These are phyloP conservation scores for Cheilinus undulatus DNA, from an alignment of 2,113 vertebrate genomes.

Conservation along the genomic window DNA sequence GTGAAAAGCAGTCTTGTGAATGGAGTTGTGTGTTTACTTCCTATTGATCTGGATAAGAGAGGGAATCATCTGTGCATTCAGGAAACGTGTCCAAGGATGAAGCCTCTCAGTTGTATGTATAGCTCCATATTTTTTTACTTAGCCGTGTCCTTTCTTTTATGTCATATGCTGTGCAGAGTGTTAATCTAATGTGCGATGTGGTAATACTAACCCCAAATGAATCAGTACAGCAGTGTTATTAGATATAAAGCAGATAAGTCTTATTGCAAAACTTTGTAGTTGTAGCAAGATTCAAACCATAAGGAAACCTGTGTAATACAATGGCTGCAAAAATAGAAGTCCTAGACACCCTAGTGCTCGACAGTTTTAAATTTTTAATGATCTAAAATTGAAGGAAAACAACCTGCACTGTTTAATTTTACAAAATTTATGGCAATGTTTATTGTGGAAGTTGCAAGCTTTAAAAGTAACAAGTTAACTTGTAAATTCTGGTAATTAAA, in stretches of 20 bases:
- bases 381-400: no score
- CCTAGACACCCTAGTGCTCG: no score
- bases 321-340: no score
- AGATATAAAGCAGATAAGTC: neutral
- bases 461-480: no score
- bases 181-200: neutral
- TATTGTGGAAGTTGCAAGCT: no score
- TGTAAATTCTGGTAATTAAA: no score
- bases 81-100: conserved; percentile 34
- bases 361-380: no score
- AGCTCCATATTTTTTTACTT: conserved; percentile 31
- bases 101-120: conserved; percentile 52
- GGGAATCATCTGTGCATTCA: conserved; percentile 33
- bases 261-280: neutral
- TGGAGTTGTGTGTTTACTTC: conserved; percentile 36
- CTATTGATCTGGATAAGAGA: conserved; percentile 16
- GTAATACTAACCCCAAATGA: neutral
- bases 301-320: no score
- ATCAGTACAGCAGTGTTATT: neutral
- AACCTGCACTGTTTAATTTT: no score
- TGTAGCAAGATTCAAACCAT: no score
- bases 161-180: conserved; percentile 1
- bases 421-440: no score
- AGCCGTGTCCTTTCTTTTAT: neutral
- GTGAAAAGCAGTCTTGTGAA: conserved; percentile 42